Base-by-base conservation (phyloP, 2,797 vertebrate species). In the Cirrhinus molitorella region DNA sequence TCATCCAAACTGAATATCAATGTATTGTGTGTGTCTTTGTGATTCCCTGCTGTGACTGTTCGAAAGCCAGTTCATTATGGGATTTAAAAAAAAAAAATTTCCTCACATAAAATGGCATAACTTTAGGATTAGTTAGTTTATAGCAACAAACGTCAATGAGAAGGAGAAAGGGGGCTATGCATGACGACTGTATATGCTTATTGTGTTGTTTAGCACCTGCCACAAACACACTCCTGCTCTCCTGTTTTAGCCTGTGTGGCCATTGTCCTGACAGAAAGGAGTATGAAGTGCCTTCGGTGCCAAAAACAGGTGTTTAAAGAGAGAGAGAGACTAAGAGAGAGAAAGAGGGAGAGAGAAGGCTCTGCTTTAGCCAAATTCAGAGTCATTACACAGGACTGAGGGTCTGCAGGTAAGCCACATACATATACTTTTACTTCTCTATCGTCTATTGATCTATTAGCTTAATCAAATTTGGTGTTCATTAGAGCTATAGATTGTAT, bases 241-340 rank as follows among this genome's bases (percentile, higher is more conserved):
- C 85, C 91, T 92, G 91, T 92, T 93, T 91, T 88, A 86, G 88
- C 87, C 73, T 28, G 1, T 40, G 85, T 85, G 85, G 85, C 89
- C 83, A 88, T 93, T 93, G 92, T 92, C 87, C 88, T 93, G 92
- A 94, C 92, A 94, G 87, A 76, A 83, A 88, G 93, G 90, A 89
- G 90, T 89, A 75, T 71, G 63, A 88, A 89, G 88, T 87, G 70
- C 57, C 81, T 79, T 79, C 87, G 73, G 80, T 94, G 93, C 88
- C 94, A 94, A 57, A 79, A 91, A 89, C 93, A 95, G 93, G 89
- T 94, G 93, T 85, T 92, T 87, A 80, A 16, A 43, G 37, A 45
- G 31, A 51, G 4, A 61, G 63, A 19, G 14, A 31, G 31, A 31
- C 55, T 19, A 34, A 34, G 25, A 70, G 40, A 89, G 80, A 43